Evolutionary conservation across 1,140 invertebrate genomes (phyloP).

Genomic region (Holotrichia oblita): DNA sequence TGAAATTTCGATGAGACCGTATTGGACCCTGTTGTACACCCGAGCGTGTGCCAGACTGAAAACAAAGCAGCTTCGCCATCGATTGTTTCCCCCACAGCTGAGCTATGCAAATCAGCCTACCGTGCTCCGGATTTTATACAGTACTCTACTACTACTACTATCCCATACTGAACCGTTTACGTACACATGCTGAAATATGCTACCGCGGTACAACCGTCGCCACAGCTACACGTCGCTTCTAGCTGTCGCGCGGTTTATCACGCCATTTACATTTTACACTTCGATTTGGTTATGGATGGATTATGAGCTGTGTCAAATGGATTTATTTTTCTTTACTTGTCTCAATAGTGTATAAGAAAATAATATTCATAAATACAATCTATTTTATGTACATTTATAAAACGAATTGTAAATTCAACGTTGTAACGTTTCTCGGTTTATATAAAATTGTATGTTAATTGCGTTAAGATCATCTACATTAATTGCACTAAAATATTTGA

Average conservation of each 20-base stretch:
- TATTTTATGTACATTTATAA: no score
- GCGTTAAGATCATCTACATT: no score
- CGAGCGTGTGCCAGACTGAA: slow-evolving; percentile 38
- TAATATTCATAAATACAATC: no score
- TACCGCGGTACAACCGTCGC: not conserved
- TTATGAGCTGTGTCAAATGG: not conserved
- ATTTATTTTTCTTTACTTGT: not conserved
- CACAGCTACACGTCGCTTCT: slow-evolving; percentile 17
- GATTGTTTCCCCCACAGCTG: slow-evolving; percentile 60
- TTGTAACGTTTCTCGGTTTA: no score
- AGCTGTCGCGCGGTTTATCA: slow-evolving; percentile 22
- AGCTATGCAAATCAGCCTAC: slow-evolving; percentile 60
- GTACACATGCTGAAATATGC: slow-evolving; percentile 30
- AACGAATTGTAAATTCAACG: no score
- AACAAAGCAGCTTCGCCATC: slow-evolving; percentile 50
- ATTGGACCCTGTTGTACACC: not conserved
- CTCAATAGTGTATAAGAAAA: no score
- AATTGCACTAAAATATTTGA: no score
- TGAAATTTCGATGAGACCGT: slow-evolving; percentile 16
- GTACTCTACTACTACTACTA: slow-evolving; percentile 40
- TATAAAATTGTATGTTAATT: no score
- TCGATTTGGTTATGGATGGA: slow-evolving; percentile 21
- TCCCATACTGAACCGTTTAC: slow-evolving; percentile 34
- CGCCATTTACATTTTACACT: slow-evolving; percentile 28
- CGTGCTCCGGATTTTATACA: slow-evolving; percentile 61